These are phyloP conservation scores for Petrocephalus microphthalmus DNA, from an alignment of 2,113 vertebrate genomes.

Conservation along the genomic window DNA sequence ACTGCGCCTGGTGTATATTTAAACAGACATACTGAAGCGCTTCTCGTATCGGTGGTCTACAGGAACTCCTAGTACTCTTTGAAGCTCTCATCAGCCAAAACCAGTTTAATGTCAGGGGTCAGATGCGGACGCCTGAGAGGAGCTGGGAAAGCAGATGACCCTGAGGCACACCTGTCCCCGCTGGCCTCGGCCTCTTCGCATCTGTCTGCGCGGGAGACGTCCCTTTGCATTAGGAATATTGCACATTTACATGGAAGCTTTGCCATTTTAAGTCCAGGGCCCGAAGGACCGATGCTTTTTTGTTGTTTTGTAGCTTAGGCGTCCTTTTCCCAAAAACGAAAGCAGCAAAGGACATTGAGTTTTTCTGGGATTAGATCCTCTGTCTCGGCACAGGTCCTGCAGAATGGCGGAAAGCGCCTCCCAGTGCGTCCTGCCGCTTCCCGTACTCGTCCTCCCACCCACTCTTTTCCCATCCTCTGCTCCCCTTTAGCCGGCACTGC, in stretches of 20 bases:
- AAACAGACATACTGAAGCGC: neutral
- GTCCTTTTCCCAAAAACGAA: too few relatives aligned
- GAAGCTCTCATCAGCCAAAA: slow-evolving; percentile 12
- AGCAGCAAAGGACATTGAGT: too few relatives aligned
- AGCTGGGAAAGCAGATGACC: slow-evolving; percentile 12
- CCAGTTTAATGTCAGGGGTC: slow-evolving; percentile 23
- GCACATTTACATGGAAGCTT: neutral
- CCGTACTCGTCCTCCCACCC: neutral
- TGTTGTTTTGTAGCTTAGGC: too few relatives aligned
- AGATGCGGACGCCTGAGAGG: neutral
- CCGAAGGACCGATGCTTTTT: too few relatives aligned
- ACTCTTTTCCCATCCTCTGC: neutral
- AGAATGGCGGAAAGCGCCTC: neutral
- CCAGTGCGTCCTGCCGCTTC: neutral
- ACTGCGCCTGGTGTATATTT: neutral
- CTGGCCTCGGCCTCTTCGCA: neutral
- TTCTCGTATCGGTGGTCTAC: neutral
- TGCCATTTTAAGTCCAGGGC: neutral
- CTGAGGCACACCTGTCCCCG: neutral
- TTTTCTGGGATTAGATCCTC: neutral
- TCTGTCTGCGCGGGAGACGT: neutral
- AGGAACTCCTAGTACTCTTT: neutral
- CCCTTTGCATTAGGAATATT: neutral
- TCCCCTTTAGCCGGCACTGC: neutral
- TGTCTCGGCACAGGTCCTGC: neutral